Base-by-base conservation (phyloP, 2,797 vertebrate species). In the Oryzias dopingdopingensis region DNA sequence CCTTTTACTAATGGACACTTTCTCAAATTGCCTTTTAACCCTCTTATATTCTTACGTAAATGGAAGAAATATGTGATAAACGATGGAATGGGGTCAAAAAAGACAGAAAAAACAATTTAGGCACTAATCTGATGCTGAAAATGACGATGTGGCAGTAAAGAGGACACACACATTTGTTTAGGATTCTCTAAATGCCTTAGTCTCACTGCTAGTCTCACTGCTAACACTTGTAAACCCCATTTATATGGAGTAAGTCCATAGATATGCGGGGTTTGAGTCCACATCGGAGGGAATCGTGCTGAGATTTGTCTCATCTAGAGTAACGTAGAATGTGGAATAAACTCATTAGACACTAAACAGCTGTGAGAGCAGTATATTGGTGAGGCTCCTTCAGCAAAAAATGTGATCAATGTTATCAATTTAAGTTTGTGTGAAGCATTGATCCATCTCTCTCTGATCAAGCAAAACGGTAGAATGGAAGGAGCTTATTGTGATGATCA, bases 71-170 rank as follows among this genome's bases (percentile, higher is more conserved):
- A 45, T 43, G 17, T 51, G 55, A 55, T 41, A 60, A 18, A 49
- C 6, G 29, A 72, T 15, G 26, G 26, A 62, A 42, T 44, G 49
- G 47, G 66, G 56, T 53, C 42, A 47, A 52, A 52, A 46, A 64
- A 62, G 32, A 37, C 10, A 52, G 6, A 7, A 40, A 50, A 56
- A 67, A 24, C 59, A 54, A 56, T 55, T 37, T 42, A 65, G 44
- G 47, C 1, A 14, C 12, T 59, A 23, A 22, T 45, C 70, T 65
- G 29, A 47, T 74, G 56, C 72, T 47, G 22, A 59, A 62, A 61
- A 49, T 16, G 17, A 47, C 47, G 56, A 23, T 45, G 56, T 42
- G 52, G 45, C 70, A 48, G 59, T 54, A 20, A 70, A 70, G 43
- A 71, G 42, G 41, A 55, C 52, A 42, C 20, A 55, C 32, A 32